phyloP scores from a whole-genome alignment of 2,797 vertebrate species.

The Pseudotriccus pelzelni region DNA sequence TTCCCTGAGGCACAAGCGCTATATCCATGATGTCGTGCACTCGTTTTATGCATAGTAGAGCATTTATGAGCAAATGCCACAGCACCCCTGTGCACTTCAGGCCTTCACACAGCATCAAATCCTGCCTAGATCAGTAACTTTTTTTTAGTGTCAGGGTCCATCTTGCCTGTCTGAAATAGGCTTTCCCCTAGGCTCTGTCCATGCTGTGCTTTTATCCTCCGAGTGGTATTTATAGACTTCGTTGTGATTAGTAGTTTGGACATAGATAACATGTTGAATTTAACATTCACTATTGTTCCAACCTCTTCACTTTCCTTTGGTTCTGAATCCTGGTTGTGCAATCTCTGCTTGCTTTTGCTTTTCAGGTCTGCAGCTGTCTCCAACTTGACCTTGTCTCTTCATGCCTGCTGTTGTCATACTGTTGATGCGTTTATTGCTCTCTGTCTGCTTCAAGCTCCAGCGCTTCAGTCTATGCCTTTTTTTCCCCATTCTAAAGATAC shows the following conservation, averaged over 20 bases:
- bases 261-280: background rate
- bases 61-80: background rate
- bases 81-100: background rate
- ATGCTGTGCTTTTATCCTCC: background rate
- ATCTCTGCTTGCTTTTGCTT: background rate
- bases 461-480: background rate
- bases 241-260: background rate
- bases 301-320: background rate
- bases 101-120: background rate
- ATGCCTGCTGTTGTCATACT: background rate
- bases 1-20: background rate
- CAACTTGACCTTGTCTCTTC: background rate
- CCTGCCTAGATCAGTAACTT: background rate
- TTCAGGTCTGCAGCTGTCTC: slow-evolving; percentile 2
- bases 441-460: background rate
- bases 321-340: background rate
- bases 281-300: background rate
- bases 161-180: background rate
- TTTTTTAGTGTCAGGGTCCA: background rate
- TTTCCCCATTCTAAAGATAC: background rate
- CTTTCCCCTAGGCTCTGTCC: background rate
- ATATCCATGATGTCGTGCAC: background rate
- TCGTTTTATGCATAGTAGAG: background rate
- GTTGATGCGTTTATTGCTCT: background rate
- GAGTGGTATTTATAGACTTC: background rate